Base-by-base conservation (phyloP, 2,797 vertebrate species). In the Hydrophis major region DNA sequence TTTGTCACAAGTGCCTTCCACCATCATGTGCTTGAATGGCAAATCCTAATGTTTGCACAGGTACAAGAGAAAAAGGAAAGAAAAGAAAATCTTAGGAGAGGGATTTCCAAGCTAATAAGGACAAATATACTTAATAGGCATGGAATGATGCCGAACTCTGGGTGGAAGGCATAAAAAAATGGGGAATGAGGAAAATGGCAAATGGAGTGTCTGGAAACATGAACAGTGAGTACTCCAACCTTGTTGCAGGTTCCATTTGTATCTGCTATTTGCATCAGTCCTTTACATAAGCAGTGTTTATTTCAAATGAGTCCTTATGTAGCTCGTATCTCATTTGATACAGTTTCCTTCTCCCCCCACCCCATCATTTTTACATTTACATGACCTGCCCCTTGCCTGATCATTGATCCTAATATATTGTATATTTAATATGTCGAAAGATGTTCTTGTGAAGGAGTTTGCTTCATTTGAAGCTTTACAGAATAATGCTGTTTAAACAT, bases 11-110 rank as follows among this genome's bases (percentile, higher is more conserved):
- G 0, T 92, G 93, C 95, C 92, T 88, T 89, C 18, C 92, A 74
- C 88, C 91, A 95, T 50, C 7, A 96, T 96, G 96, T 97, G 97
- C 93, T 88, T 88, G 74, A 83, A 83, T 83, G 74, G 74, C 74
- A 83, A 83, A 83, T 83, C 74, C 37, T 83, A 83, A 83, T 83
- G 74, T 83, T 83, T 83, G 74, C 20, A 83, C 37, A 83, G 37
- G 74, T 83, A 83, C 74, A 25, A 83, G 20, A 83, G 8, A 47
- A 83, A 47, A 83, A 83, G 32, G n/a, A 83, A 83, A 78, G 37
- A 22, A 83, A 47, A 47, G 42, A 83, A 83, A 83, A 83, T 47
- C 74, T 83, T 83, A 83, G 37, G 69, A 83, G 42, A 47, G 74
- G 74, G 74, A 83, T 47, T 83, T 83, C 74, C 74, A 83, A 83